A percentile compares a stretch with the other conserved stretches of the same genome.
Evolutionary conservation across 1,140 invertebrate species (phyloP).

Genomic region (Drosophila neocordata): DNA sequence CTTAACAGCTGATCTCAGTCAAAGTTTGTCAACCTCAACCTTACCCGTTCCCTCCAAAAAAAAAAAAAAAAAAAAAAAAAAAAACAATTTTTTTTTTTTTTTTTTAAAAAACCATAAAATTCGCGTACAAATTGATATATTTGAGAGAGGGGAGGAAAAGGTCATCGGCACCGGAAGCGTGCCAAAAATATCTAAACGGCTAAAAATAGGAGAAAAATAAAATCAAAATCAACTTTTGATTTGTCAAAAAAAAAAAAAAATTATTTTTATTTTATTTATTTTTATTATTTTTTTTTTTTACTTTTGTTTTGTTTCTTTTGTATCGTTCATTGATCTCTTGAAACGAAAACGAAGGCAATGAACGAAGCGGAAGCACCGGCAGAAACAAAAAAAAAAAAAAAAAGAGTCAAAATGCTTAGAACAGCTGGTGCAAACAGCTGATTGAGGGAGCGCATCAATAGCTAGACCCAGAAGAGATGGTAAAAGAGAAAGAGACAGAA

Average conservation of each 20-base stretch:
- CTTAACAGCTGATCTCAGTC: slow-evolving; percentile 53
- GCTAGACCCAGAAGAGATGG: not conserved
- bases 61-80: slow-evolving; percentile 21
- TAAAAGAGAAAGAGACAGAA: slow-evolving; percentile 49
- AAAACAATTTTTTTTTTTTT: not conserved
- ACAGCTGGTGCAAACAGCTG: slow-evolving; percentile 47
- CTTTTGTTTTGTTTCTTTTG: slow-evolving; percentile 5
- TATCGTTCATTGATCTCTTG: slow-evolving; percentile 21
- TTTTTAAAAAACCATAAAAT: slow-evolving; percentile 36
- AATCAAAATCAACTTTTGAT: slow-evolving; percentile 12
- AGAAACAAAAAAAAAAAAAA: not conserved
- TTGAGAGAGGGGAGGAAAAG: slow-evolving; percentile 41
- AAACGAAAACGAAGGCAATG: slow-evolving; percentile 26
- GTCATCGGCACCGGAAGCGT: slow-evolving; percentile 75
- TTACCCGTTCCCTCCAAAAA: not conserved
- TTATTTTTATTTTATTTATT: not conserved
- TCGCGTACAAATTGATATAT: slow-evolving; percentile 28
- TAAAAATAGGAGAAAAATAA: slow-evolving; percentile 50
- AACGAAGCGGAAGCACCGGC: slow-evolving; percentile 40
- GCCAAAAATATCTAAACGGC: slow-evolving; percentile 75
- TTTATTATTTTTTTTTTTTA: slow-evolving; percentile 2
- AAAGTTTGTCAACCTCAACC: slow-evolving; percentile 58
- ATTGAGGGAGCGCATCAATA: not conserved
- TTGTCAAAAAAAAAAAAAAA: slow-evolving; percentile 6
- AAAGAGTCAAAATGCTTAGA: slow-evolving; percentile 26